phyloP scores from a whole-genome alignment of 2,888 invertebrate species.

The Clistopyga incitator region DNA sequence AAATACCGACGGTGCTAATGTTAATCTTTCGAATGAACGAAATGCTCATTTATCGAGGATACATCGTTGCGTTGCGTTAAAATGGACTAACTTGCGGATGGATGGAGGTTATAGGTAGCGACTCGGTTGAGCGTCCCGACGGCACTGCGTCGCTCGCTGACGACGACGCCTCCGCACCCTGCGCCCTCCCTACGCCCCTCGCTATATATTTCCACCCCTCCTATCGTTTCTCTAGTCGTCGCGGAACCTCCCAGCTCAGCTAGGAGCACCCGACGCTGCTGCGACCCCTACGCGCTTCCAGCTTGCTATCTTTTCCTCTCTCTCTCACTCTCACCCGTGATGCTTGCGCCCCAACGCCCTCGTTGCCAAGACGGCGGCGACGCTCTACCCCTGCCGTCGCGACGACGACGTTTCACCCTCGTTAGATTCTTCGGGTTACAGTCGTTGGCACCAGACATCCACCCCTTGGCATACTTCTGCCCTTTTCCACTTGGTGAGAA shows the following conservation, averaged over 20 bases:
- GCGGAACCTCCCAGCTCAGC: conserved; percentile 26
- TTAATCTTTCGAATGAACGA: not conserved
- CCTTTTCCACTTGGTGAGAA: not conserved
- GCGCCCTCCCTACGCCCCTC: conserved; percentile 57
- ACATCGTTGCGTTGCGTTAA: not conserved
- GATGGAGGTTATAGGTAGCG: conserved; percentile 68
- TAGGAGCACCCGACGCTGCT: conserved; percentile 24
- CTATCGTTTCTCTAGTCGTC: conserved; percentile 30
- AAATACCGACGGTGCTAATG: not conserved
- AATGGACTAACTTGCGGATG: conserved; percentile 47
- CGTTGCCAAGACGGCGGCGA: conserved; percentile 63
- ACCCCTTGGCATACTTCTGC: not conserved
- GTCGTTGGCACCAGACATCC: no score
- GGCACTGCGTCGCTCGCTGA: conserved; percentile 83
- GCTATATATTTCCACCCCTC: conserved; percentile 53
- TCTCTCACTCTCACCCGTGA: not conserved
- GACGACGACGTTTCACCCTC: conserved; percentile 36
- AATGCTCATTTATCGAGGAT: not conserved
- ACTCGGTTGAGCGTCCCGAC: conserved; percentile 82
- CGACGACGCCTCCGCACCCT: conserved; percentile 81
- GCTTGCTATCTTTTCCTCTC: conserved; percentile 30
- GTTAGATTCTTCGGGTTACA: no score
- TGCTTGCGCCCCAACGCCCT: conserved; percentile 16
- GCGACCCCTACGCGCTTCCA: conserved; percentile 42
- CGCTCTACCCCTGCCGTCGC: conserved; percentile 39